Evolutionary conservation across 2,888 invertebrate species (phyloP).

Genomic region (Euclidia mi): DNA sequence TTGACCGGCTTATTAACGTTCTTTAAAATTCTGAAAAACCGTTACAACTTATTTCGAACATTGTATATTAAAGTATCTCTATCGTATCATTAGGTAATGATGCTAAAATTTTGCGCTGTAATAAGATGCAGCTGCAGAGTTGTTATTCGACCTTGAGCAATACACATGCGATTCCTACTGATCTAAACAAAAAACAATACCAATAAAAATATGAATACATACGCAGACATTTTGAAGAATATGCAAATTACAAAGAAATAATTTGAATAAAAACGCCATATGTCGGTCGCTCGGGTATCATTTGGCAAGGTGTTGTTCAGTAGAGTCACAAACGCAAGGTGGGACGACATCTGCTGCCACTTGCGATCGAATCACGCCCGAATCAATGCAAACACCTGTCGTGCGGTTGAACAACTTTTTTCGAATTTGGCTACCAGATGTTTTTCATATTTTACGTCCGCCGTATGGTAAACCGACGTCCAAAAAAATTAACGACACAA

Average conservation of each 20-base stretch:
- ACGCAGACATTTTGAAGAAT: background rate
- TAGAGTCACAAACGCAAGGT: slow-evolving; percentile 68
- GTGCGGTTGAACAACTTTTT: slow-evolving; percentile 21
- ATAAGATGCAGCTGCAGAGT: slow-evolving; percentile 3
- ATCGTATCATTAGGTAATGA: slow-evolving; percentile 6
- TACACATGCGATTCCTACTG: slow-evolving; percentile 2
- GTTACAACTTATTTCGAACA: too few relatives aligned
- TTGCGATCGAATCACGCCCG: slow-evolving; percentile 70
- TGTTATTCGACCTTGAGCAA: slow-evolving; percentile 11
- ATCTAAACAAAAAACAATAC: background rate
- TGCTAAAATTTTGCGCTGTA: slow-evolving; percentile 7
- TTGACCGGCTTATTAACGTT: slow-evolving; percentile 4
- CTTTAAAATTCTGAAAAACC: background rate
- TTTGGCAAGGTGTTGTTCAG: slow-evolving; percentile 71
- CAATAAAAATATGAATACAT: background rate
- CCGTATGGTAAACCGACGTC: too few relatives aligned
- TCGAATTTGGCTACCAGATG: slow-evolving; percentile 19
- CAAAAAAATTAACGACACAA: too few relatives aligned
- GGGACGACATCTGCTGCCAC: slow-evolving; percentile 76
- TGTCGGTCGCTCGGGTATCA: slow-evolving; percentile 44
- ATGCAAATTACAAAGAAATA: slow-evolving; percentile 14
- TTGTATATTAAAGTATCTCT: too few relatives aligned
- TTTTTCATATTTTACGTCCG: slow-evolving; percentile 9
- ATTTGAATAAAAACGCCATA: slow-evolving; percentile 41
- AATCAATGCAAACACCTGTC: slow-evolving; percentile 84